Percentiles rank a stretch among this genome's conserved stretches.
Conservation (phyloP, 2,888 invertebrate genomes). For the Darwinula stevensoni region DNA sequence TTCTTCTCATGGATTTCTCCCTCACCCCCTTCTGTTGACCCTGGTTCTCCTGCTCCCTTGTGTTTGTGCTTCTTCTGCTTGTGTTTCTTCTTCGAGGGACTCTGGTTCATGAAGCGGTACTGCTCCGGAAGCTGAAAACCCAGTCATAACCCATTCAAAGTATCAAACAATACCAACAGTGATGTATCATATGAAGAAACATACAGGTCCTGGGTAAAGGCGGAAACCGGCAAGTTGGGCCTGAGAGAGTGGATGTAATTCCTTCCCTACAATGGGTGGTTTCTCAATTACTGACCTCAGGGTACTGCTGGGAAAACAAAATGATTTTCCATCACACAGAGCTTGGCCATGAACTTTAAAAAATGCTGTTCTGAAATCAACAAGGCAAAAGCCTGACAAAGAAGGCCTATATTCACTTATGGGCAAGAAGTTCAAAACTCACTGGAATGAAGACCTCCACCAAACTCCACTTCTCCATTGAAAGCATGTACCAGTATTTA, state of each 20-base stretch:
- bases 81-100: constrained; percentile 59
- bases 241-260: constrained; percentile 52
- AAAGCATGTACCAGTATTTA: no score
- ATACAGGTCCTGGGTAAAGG: constrained; percentile 68
- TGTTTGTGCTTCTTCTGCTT: constrained; percentile 67
- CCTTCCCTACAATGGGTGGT: constrained; percentile 27
- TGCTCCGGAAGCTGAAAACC: constrained; percentile 52
- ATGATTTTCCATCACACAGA: no score
- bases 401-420: no score
- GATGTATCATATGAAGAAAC: constrained; percentile 10
- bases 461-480: no score
- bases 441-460: no score
- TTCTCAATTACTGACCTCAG: constrained; percentile 79
- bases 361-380: no score
- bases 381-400: no score
- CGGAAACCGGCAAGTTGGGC: constrained; percentile 74
- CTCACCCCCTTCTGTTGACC: constrained; percentile 5
- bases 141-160: background rate
- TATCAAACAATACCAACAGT: background rate
- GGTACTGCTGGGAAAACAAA: constrained; percentile 54
- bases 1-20: constrained; percentile 29
- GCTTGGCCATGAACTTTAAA: no score
- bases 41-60: background rate
- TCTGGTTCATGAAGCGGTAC: constrained; percentile 67
- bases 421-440: no score